Evolutionary conservation across 1,140 invertebrate species (phyloP).

Genomic region (Pogonognathellus flavescens): DNA sequence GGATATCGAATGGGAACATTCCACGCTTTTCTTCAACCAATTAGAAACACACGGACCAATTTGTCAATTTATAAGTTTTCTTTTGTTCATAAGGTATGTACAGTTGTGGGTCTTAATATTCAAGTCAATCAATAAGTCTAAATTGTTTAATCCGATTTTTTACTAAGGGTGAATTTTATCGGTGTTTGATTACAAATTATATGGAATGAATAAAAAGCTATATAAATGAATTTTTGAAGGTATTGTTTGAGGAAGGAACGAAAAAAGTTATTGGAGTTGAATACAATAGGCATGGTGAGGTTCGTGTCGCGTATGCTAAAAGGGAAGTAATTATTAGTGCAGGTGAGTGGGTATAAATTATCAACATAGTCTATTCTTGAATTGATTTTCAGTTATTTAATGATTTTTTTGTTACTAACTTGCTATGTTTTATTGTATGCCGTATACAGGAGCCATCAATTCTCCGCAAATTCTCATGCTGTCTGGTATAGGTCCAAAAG

Average conservation of each 20-base stretch:
- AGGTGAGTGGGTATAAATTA: too few species aligned
- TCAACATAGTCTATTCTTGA: too few species aligned
- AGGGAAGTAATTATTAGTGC: constrained; percentile 68
- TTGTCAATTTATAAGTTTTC: constrained; percentile 58
- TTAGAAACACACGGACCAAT: not conserved
- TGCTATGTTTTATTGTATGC: too few species aligned
- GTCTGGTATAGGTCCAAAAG: constrained; percentile 18
- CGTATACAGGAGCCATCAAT: constrained; percentile 60
- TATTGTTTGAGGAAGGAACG: not conserved
- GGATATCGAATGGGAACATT: not conserved
- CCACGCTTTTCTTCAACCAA: not conserved
- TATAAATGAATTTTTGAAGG: not conserved
- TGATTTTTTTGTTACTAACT: not conserved
- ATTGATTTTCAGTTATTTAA: not conserved
- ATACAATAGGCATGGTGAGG: not conserved
- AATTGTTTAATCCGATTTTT: too few species aligned
- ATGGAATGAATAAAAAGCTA: not conserved
- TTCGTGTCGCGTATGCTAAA: constrained; percentile 35
- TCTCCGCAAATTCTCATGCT: constrained; percentile 1
- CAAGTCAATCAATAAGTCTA: too few species aligned
- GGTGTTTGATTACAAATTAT: too few species aligned
- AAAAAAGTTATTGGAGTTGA: not conserved
- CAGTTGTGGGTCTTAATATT: too few species aligned
- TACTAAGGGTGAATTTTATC: too few species aligned
- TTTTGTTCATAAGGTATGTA: constrained; percentile 50